phyloP scores from a whole-genome alignment of 2,113 vertebrate species.

The Microtus ochrogaster region DNA sequence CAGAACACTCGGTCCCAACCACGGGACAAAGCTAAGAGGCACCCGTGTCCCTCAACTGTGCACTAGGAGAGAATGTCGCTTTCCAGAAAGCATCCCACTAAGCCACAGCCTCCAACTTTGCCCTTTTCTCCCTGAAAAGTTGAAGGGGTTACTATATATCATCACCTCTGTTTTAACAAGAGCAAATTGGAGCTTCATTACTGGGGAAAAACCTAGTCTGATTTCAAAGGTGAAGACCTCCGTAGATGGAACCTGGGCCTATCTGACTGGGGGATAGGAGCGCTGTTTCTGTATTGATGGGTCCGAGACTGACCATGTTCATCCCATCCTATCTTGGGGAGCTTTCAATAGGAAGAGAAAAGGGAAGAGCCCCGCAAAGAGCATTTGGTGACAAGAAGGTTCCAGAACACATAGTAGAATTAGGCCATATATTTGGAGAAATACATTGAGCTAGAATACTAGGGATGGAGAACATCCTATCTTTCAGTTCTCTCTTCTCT shows the following conservation, averaged over 20 bases:
- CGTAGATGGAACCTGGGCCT: not conserved
- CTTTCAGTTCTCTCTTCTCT: slow-evolving; percentile 6
- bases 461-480: not conserved
- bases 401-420: not conserved
- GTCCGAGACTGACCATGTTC: not conserved
- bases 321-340: not conserved
- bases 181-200: not conserved
- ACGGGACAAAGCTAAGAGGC: not conserved
- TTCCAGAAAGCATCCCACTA: not conserved
- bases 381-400: not conserved
- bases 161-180: not conserved
- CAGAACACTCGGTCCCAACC: not conserved
- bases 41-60: fast-evolving
- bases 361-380: not conserved
- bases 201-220: not conserved
- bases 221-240: not conserved
- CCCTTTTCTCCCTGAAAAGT: not conserved
- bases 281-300: not conserved
- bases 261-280: not conserved
- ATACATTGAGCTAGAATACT: not conserved
- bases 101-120: not conserved
- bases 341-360: not conserved
- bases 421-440: not conserved
- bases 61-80: no score
- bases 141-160: not conserved